Evolutionary conservation across 2,888 invertebrate genomes (phyloP).

Genomic region (Monopis laevigella): DNA sequence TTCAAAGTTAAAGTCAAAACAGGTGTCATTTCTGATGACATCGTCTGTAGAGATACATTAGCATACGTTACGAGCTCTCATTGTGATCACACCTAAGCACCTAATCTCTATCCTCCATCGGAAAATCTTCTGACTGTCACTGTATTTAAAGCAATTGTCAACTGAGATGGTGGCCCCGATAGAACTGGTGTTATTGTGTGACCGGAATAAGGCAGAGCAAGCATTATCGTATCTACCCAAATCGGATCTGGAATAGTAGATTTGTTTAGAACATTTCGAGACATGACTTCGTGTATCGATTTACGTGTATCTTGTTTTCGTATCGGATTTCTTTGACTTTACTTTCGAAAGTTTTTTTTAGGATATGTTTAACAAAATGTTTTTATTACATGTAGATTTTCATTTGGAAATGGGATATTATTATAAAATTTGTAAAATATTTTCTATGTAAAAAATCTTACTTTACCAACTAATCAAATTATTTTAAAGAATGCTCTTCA

Average conservation of each 20-base stretch:
- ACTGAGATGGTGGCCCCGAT: conserved; percentile 26
- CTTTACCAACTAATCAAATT: no score
- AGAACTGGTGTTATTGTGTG: conserved; percentile 45
- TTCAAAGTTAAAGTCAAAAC: not conserved
- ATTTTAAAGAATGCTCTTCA: no score
- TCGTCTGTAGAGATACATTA: not conserved
- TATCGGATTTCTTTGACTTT: not conserved
- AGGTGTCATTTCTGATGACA: conserved; percentile 4
- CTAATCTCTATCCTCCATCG: conserved; percentile 13
- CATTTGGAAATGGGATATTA: no score
- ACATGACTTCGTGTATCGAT: conserved; percentile 8
- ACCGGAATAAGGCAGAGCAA: conserved; percentile 36
- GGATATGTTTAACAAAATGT: no score
- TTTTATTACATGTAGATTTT: no score
- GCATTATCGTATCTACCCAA: conserved; percentile 54
- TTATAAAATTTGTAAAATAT: no score
- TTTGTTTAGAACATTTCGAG: conserved; percentile 60
- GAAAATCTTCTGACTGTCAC: conserved; percentile 21
- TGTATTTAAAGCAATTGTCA: conserved; percentile 47
- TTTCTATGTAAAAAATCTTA: no score
- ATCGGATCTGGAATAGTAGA: conserved; percentile 55
- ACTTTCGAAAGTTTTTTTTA: not conserved
- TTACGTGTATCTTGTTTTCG: not conserved
- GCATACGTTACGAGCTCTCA: conserved; percentile 1
- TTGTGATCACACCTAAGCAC: conserved; percentile 5